Evolutionary conservation across 2,113 vertebrate genomes (phyloP).

Genomic region (Chloebia gouldiae): DNA sequence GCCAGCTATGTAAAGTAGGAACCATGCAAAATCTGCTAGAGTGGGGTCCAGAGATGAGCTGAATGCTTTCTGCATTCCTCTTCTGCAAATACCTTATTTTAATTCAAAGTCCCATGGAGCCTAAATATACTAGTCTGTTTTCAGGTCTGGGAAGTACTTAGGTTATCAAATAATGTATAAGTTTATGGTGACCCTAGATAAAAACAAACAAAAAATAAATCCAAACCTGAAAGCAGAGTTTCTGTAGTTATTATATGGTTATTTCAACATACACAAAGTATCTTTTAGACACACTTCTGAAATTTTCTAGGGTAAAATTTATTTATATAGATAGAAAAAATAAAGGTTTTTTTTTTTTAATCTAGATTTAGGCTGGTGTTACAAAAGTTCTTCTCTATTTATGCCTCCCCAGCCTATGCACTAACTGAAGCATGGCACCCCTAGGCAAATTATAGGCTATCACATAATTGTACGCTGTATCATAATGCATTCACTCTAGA

Average conservation of each 20-base stretch:
- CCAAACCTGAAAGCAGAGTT: neutral
- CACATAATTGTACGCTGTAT: neutral
- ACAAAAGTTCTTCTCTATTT: neutral
- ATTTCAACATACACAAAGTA: neutral
- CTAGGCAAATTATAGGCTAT: constrained; percentile 5
- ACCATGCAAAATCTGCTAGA: neutral
- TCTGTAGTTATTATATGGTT: neutral
- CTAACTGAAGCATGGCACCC: neutral
- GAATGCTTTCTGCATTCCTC: neutral
- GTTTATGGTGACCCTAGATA: neutral
- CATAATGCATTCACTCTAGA: neutral
- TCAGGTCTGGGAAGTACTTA: neutral
- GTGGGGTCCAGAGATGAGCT: neutral
- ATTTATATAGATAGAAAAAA: neutral
- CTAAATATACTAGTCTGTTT: neutral
- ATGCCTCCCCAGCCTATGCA: neutral
- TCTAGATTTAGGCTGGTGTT: neutral
- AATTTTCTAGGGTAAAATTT: neutral
- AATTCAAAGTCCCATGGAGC: neutral
- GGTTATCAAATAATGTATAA: neutral
- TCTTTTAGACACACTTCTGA: neutral
- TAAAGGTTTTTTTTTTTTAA: neutral
- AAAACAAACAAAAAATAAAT: neutral
- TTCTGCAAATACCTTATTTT: neutral
- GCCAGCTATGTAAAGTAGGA: neutral